Evolutionary conservation across 2,113 vertebrate species (phyloP), one percentile per base, ranked within the genome.

Genomic region (Parotia lawesii): DNA sequence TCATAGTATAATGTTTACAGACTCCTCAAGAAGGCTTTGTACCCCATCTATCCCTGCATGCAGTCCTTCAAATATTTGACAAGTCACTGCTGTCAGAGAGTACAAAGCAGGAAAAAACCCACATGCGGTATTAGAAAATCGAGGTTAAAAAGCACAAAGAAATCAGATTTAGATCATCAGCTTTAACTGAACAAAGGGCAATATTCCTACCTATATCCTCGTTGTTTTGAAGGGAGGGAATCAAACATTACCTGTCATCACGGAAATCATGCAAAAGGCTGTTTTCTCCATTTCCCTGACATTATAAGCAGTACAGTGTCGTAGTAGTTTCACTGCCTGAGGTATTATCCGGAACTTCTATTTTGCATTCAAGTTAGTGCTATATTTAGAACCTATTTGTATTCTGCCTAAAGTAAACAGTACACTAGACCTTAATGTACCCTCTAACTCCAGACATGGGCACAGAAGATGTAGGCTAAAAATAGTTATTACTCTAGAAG

Each of bases 301-400:
- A 58, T 82, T 71, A 47, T 17, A 10, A 66, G n/a, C 45, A 54
- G 37, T 42, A 22, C 17, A 48, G 53, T 66, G 17, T 35, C 24
- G 6, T 73, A 85, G 77, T 51, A 85, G 82, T 81, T 94, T 56
- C 65, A 19, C n/a, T 92, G 62, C 65, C 92, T 84, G 71, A 87
- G 79, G 64, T 75, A 71, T 67, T 91, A 90, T 67, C 85, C 74
- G n/a, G 48, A 94, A 62, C 27, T 78, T 91, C 91, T 97, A 92
- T 57, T 93, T 89, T 93, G 88, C 8, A 33, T 96, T 96, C 70
- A 93, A 93, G 73, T 60, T 81, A 89, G 66, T 42, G 35, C 78
- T 95, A 76, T 97, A 96, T 97, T 96, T 97, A 95, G 87, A 95
- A 93, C 14, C 62, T 79, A 86, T 94, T 97, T 96, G 77, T 94